Evolutionary conservation across 2,797 vertebrate species (phyloP).

Genomic region (Phoebastria nigripes): DNA sequence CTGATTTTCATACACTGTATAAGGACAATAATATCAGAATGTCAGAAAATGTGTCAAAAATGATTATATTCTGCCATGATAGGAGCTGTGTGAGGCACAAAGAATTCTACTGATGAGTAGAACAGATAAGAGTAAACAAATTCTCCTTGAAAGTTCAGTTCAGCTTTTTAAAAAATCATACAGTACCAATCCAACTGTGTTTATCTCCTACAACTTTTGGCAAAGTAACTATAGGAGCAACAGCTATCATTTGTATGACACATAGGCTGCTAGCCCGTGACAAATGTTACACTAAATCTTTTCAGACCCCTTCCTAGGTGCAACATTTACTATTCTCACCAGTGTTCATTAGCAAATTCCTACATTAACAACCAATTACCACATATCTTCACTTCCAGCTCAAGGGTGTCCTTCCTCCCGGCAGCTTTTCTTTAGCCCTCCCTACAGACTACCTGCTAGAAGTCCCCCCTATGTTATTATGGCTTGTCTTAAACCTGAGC

Average conservation of each 20-base stretch:
- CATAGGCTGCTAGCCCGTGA: not conserved
- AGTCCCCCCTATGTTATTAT: not conserved
- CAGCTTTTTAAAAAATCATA: not conserved
- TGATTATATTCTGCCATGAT: not conserved
- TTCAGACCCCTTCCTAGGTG: not conserved
- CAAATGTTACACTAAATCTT: not conserved
- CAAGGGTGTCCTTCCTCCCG: not conserved
- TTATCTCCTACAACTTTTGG: not conserved
- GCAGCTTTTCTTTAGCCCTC: not conserved
- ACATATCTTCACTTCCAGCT: not conserved
- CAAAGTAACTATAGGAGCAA: not conserved
- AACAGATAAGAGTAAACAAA: constrained; percentile 15
- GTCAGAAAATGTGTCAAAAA: constrained; percentile 16
- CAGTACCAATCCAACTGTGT: not conserved
- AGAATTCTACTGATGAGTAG: constrained; percentile 5
- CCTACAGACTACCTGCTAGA: not conserved
- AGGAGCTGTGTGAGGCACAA: not conserved
- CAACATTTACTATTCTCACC: not conserved
- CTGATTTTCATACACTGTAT: not conserved
- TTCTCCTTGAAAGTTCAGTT: not conserved
- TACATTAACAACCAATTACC: not conserved
- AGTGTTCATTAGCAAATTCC: not conserved
- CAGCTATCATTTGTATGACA: not conserved
- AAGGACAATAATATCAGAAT: constrained; percentile 12
- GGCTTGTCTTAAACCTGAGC: not conserved